These are phyloP conservation scores for Leucoptera coffeella DNA, from an alignment of 2,888 invertebrate genomes.

Conservation along the genomic window DNA sequence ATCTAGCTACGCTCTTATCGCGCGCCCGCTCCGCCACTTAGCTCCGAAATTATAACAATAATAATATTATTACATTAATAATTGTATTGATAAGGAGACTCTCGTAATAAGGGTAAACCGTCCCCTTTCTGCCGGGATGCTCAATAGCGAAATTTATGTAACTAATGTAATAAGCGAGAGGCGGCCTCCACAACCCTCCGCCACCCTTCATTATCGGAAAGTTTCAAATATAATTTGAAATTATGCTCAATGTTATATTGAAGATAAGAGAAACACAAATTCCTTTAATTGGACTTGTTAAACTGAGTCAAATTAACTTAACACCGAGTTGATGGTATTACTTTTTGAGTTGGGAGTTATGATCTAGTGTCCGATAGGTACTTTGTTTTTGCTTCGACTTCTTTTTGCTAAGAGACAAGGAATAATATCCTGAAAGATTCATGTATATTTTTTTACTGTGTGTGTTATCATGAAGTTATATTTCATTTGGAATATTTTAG, in stretches of 20 bases:
- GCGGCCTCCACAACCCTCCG: constrained; percentile 19
- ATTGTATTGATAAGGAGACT: constrained; percentile 55
- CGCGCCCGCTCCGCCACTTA: constrained; percentile 39
- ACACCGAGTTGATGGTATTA: constrained; percentile 53
- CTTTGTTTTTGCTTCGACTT: no score
- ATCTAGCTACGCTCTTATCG: constrained; percentile 50
- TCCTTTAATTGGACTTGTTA: constrained; percentile 56
- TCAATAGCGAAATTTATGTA: constrained; percentile 55
- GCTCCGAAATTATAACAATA: constrained; percentile 51
- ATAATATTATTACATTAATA: constrained; percentile 55
- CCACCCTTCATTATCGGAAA: constrained; percentile 53
- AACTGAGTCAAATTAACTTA: constrained; percentile 55
- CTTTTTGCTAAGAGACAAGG: no score
- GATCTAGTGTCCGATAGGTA: constrained; percentile 42
- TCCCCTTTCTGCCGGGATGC: constrained; percentile 52
- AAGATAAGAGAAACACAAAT: constrained; percentile 56
- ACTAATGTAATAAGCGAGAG: constrained; percentile 54
- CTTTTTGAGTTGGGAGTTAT: constrained; percentile 48
- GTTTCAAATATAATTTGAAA: constrained; percentile 56
- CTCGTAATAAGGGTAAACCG: constrained; percentile 54
- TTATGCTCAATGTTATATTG: constrained; percentile 56
- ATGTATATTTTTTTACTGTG: no score
- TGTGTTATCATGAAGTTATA: no score
- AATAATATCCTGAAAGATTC: no score
- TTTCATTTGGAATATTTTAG: no score